A percentile compares a stretch with the other conserved stretches of the same genome.
phyloP scores from a whole-genome alignment of 1,140 invertebrate species.

The Penaeus chinensis region DNA sequence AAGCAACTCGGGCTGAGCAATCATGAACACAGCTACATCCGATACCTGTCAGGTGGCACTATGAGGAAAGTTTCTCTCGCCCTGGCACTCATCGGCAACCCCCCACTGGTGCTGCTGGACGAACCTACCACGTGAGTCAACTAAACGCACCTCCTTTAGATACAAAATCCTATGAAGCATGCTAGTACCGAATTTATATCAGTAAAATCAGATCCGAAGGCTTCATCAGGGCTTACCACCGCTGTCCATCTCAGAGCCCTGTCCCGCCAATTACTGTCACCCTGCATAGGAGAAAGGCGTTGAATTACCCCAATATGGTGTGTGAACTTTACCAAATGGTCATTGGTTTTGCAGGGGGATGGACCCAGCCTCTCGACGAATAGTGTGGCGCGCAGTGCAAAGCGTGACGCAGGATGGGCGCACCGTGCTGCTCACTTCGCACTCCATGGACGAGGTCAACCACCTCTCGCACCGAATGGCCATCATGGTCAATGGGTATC shows the following conservation, averaged over 20 bases:
- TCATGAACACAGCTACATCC: constrained; percentile 66
- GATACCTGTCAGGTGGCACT: constrained; percentile 79
- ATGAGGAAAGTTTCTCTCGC: constrained; percentile 87
- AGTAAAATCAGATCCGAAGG: no score
- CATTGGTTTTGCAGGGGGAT: constrained; percentile 72
- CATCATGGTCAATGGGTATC: constrained; percentile 56
- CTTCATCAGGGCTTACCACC: no score
- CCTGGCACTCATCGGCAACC: constrained; percentile 81
- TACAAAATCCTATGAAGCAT: no score
- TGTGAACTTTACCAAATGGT: neutral
- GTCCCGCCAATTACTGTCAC: no score
- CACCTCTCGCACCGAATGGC: constrained; percentile 66
- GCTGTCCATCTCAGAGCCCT: no score
- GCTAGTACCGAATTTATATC: no score
- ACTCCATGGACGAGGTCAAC: constrained; percentile 67
- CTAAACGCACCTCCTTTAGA: no score
- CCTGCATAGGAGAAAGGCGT: no score
- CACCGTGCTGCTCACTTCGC: constrained; percentile 64
- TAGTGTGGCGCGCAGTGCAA: constrained; percentile 74
- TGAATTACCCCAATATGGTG: neutral
- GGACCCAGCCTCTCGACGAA: constrained; percentile 84
- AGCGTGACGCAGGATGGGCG: constrained; percentile 56
- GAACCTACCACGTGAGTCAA: constrained; percentile 76
- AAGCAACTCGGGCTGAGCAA: constrained; percentile 66
- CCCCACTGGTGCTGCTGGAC: constrained; percentile 83